Evolutionary conservation across 2,113 vertebrate genomes (phyloP).

Genomic region (Albula glossodonta): DNA sequence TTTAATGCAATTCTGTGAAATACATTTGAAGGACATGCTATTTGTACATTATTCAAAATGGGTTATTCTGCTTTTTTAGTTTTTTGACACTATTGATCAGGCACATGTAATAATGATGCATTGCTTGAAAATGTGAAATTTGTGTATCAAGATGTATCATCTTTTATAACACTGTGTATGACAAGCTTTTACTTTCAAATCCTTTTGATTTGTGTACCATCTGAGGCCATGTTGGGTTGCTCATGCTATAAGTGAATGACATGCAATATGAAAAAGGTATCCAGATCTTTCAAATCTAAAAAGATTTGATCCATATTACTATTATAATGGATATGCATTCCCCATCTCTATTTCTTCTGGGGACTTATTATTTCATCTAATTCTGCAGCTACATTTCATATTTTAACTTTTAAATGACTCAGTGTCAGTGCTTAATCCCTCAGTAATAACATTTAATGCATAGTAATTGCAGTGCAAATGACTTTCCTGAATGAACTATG

Average conservation of each 20-base stretch:
- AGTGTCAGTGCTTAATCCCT: slow-evolving; percentile 17
- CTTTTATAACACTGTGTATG: too few species aligned
- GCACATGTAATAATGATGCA: not conserved
- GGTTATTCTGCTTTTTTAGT: not conserved
- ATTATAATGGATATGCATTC: not conserved
- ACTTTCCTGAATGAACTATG: slow-evolving; percentile 30
- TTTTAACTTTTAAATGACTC: slow-evolving; percentile 14
- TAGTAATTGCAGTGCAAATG: slow-evolving; percentile 10
- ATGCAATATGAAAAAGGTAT: not conserved
- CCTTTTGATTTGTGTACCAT: not conserved
- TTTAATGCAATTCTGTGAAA: not conserved
- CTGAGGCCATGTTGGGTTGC: too few species aligned
- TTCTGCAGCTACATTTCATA: not conserved
- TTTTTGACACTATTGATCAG: not conserved
- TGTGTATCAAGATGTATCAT: not conserved
- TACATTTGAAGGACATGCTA: not conserved
- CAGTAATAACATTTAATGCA: slow-evolving; percentile 20
- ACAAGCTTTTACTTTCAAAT: too few species aligned
- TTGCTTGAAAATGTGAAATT: not conserved
- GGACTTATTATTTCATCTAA: not conserved
- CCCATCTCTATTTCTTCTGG: not conserved
- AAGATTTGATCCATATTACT: not conserved
- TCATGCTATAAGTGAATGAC: too few species aligned
- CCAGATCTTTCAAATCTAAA: too few species aligned
- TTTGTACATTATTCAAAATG: not conserved